A percentile compares a stretch with the other conserved stretches of the same genome.
Conservation (phyloP, 2,888 invertebrate species). For the Dryobota labecula region DNA sequence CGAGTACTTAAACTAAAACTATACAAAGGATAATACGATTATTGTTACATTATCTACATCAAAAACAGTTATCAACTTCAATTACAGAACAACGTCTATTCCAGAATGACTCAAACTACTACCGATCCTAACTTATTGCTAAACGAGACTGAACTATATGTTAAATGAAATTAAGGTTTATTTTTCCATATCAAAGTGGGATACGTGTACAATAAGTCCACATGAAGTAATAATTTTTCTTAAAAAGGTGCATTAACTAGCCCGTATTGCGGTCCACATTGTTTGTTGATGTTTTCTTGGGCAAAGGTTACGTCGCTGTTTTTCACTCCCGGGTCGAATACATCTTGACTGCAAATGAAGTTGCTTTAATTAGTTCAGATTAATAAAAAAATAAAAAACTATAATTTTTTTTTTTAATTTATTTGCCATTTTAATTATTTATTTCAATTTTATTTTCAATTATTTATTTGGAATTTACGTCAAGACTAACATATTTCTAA, state of each 20-base stretch:
- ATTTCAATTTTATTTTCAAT: too few relatives aligned
- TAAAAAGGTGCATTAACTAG: constrained; percentile 31
- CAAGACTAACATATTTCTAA: too few relatives aligned
- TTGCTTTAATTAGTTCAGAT: too few relatives aligned
- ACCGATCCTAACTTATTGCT: too few relatives aligned
- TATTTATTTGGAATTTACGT: too few relatives aligned
- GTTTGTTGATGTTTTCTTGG: constrained; percentile 27
- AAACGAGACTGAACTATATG: neutral
- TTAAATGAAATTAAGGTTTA: neutral
- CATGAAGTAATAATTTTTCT: constrained; percentile 4
- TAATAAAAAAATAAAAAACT: too few relatives aligned
- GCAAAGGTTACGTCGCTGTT: constrained; percentile 36
- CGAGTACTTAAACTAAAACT: neutral
- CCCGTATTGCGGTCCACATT: constrained; percentile 41
- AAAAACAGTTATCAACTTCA: neutral
- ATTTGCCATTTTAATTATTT: too few relatives aligned
- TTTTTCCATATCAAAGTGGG: neutral
- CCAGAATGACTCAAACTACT: neutral
- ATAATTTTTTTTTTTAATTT: too few relatives aligned
- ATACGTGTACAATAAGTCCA: constrained; percentile 3
- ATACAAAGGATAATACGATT: neutral
- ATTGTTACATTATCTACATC: neutral
- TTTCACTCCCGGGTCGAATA: constrained; percentile 28
- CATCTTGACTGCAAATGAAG: constrained; percentile 33
- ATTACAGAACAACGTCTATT: neutral